A percentile compares a stretch with the other conserved stretches of the same genome.
Evolutionary conservation across 2,113 vertebrate species (phyloP).

Genomic region (Pterocles orientalis): DNA sequence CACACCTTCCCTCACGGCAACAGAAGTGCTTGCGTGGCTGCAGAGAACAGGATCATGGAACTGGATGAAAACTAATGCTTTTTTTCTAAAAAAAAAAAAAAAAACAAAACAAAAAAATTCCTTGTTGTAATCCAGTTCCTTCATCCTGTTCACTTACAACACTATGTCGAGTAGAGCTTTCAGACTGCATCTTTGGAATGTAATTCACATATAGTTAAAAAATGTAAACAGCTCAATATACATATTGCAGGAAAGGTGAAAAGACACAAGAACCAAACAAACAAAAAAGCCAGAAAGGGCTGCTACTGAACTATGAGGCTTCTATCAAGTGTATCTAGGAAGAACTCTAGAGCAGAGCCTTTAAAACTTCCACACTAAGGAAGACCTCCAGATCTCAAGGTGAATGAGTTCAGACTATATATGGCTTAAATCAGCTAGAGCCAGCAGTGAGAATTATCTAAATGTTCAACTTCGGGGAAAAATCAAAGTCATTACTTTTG

Average conservation of each 20-base stretch:
- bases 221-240: background rate
- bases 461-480: background rate
- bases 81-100: background rate
- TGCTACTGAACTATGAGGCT: background rate
- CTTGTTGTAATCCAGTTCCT: background rate
- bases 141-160: background rate
- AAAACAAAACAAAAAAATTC: background rate
- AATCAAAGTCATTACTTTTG: fast-evolving
- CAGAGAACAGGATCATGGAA: background rate
- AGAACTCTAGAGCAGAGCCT: background rate
- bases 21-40: fast-evolving
- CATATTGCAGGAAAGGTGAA: background rate
- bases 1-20: fast-evolving
- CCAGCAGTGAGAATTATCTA: background rate
- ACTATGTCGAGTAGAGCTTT: background rate
- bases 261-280: background rate
- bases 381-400: background rate
- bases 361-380: background rate
- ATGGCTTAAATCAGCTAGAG: background rate
- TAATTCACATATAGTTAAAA: background rate
- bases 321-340: fast-evolving
- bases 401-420: background rate
- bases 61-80: fast-evolving
- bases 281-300: background rate
- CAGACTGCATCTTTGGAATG: background rate